Evolutionary conservation across 2,888 invertebrate species (phyloP).

Genomic region (Deilephila elpenor): DNA sequence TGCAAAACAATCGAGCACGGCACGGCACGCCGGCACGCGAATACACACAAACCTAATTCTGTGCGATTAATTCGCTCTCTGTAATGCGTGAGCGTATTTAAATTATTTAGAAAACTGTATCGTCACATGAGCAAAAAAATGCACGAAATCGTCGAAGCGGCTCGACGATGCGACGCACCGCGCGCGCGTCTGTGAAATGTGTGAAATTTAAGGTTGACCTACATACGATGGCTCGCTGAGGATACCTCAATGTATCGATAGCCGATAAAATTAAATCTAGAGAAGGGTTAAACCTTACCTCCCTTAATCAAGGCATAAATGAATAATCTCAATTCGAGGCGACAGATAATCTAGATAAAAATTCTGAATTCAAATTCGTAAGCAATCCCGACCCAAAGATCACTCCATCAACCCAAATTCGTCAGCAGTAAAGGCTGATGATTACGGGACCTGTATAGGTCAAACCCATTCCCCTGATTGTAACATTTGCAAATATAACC

Average conservation of each 20-base stretch:
- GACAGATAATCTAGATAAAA: no score
- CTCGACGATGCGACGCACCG: slow-evolving; percentile 42
- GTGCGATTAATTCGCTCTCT: slow-evolving; percentile 66
- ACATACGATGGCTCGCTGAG: background rate
- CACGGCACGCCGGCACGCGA: slow-evolving; percentile 56
- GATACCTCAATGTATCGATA: background rate
- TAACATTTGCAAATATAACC: slow-evolving; percentile 23
- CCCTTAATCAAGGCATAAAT: background rate
- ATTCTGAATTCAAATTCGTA: no score
- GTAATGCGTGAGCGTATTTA: slow-evolving; percentile 77
- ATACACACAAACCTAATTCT: slow-evolving; percentile 71
- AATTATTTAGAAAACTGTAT: slow-evolving; percentile 83
- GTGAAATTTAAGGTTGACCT: slow-evolving; percentile 28
- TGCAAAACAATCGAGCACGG: slow-evolving; percentile 46
- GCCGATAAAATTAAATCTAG: background rate
- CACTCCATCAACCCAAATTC: background rate
- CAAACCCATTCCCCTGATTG: slow-evolving; percentile 16
- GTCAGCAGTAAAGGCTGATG: background rate
- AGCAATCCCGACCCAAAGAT: background rate
- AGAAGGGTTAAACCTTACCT: background rate
- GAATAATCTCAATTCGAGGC: no score
- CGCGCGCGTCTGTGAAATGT: slow-evolving; percentile 20
- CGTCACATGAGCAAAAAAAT: slow-evolving; percentile 80
- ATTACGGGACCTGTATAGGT: slow-evolving; percentile 21
- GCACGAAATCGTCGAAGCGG: slow-evolving; percentile 79